phyloP scores from a whole-genome alignment of 1,140 invertebrate species.

The Mycetomoellerius zeteki region DNA sequence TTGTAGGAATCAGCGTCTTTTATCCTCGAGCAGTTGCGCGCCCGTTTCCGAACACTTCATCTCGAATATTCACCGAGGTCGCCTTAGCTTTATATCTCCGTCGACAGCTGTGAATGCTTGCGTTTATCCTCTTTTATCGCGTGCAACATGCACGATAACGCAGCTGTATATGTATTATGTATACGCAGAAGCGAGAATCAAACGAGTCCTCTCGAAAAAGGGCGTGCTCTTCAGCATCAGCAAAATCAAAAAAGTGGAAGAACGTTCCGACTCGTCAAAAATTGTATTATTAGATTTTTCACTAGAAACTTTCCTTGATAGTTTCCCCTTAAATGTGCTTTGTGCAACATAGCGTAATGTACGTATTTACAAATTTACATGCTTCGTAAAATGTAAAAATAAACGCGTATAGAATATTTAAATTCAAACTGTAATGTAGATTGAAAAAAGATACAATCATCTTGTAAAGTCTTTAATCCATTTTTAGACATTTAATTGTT shows the following conservation, averaged over 20 bases:
- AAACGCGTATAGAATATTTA: not conserved
- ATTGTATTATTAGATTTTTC: conserved; percentile 54
- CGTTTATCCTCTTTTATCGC: not conserved
- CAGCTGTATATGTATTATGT: conserved; percentile 4
- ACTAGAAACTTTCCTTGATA: conserved; percentile 9
- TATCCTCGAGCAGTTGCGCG: not conserved
- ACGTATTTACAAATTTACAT: not conserved
- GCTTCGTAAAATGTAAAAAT: not conserved
- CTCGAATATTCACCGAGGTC: conserved; percentile 27
- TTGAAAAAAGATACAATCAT: not conserved
- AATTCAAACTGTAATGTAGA: not conserved
- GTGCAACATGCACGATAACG: not conserved
- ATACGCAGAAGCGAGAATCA: conserved; percentile 5
- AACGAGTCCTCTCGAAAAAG: not conserved
- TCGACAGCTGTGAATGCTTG: conserved; percentile 35
- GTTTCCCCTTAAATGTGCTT: not conserved
- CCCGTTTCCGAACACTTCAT: conserved; percentile 11
- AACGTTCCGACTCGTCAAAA: not conserved
- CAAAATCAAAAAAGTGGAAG: not conserved
- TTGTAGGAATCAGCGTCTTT: conserved; percentile 58
- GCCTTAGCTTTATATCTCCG: conserved; percentile 1
- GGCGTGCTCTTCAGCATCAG: not conserved
- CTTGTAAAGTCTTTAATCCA: not conserved
- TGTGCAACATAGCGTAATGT: not conserved
- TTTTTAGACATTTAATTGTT: not conserved